Percentiles rank a stretch among this genome's conserved stretches.
Evolutionary conservation across 1,140 invertebrate genomes (phyloP).

Genomic region (Heliconius hermathena): DNA sequence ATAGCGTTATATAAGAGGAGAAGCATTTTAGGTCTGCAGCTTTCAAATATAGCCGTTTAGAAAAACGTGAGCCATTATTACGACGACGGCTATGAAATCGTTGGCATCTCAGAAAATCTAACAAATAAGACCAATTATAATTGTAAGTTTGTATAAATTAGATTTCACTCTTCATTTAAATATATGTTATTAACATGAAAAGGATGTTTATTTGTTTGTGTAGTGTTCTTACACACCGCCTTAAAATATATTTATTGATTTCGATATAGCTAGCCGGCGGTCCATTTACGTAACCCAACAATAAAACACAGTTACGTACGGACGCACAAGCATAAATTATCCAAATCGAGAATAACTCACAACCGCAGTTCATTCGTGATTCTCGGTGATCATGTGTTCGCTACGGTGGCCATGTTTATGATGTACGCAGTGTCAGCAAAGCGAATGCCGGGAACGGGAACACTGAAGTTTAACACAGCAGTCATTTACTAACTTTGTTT

Average conservation of each 20-base stretch:
- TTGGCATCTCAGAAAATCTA: neutral
- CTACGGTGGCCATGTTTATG: conserved; percentile 62
- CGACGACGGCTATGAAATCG: neutral
- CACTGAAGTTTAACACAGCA: conserved; percentile 18
- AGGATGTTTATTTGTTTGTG: neutral
- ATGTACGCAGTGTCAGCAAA: conserved; percentile 53
- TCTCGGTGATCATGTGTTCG: conserved; percentile 68
- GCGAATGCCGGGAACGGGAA: conserved; percentile 47
- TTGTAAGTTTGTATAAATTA: neutral
- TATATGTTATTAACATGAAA: neutral
- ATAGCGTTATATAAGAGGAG: conserved; percentile 61
- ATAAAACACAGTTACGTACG: conserved; percentile 46
- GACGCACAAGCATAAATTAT: conserved; percentile 44
- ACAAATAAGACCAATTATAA: neutral
- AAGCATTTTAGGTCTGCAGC: neutral
- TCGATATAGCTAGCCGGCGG: conserved; percentile 46
- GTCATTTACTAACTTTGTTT: conserved; percentile 23
- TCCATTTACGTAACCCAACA: conserved; percentile 65
- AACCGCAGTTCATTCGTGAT: conserved; percentile 38
- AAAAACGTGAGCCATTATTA: conserved; percentile 1
- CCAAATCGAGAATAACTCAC: conserved; percentile 56
- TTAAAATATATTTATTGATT: conserved; percentile 67
- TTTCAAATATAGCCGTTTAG: neutral
- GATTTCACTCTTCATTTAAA: neutral
- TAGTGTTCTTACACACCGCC: neutral